Conservation (phyloP, 1,140 invertebrate genomes). For the Leptinotarsa defecta region DNA sequence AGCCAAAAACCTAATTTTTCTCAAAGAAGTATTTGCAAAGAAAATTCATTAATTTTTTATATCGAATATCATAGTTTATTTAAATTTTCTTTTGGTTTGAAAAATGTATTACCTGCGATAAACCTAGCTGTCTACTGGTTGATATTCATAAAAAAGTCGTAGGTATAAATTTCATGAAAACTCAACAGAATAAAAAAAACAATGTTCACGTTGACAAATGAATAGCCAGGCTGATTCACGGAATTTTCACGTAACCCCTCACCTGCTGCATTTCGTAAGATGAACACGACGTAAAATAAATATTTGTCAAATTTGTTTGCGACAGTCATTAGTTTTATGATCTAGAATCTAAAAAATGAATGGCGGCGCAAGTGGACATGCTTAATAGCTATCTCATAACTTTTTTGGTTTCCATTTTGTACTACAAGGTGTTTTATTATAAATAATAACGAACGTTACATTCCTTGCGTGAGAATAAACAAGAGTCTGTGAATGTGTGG, state of each 20-base stretch:
- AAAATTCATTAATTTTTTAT: too few species aligned
- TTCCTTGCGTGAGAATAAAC: constrained; percentile 16
- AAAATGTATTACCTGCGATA: too few species aligned
- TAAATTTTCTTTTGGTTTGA: too few species aligned
- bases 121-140: too few species aligned
- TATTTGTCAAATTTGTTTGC: constrained; percentile 17
- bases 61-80: too few species aligned
- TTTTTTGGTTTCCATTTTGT: constrained; percentile 14
- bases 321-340: not conserved
- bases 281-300: constrained; percentile 10
- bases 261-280: constrained; percentile 16
- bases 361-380: constrained; percentile 13
- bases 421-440: constrained; percentile 16
- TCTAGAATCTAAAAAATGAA: constrained; percentile 13
- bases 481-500: constrained; percentile 2
- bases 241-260: not conserved
- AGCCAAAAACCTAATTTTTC: too few species aligned
- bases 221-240: too few species aligned
- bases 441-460: constrained; percentile 11
- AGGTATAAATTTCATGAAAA: too few species aligned
- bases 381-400: constrained; percentile 2
- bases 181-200: too few species aligned
- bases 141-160: too few species aligned
- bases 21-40: too few species aligned
- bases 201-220: too few species aligned